A percentile compares a stretch with the other conserved stretches of the same genome.
These are phyloP conservation scores for Carabus problematicus DNA, from an alignment of 2,888 invertebrate genomes.

Conservation along the genomic window DNA sequence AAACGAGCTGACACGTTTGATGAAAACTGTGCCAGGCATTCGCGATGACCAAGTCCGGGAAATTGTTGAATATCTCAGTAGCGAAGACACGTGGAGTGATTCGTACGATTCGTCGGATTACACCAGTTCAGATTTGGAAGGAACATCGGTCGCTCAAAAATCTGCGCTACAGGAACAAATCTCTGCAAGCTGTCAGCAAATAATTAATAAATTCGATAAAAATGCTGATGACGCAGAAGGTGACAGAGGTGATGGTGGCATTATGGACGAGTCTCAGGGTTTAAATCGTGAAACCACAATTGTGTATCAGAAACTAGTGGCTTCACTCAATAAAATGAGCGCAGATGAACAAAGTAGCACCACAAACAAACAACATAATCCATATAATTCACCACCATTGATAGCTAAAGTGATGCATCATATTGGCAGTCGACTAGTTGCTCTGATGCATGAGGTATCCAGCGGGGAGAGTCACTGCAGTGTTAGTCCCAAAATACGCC, in stretches of 20 bases:
- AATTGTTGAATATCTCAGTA: constrained; percentile 90
- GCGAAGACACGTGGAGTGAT: constrained; percentile 93
- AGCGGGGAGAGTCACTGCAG: constrained; percentile 71
- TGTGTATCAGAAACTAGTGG: constrained; percentile 86
- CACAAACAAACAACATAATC: constrained; percentile 59
- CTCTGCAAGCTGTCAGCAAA: constrained; percentile 87
- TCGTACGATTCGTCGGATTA: constrained; percentile 93
- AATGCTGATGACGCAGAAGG: constrained; percentile 66
- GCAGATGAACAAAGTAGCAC: constrained; percentile 56
- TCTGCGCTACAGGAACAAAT: constrained; percentile 83
- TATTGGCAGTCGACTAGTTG: constrained; percentile 85
- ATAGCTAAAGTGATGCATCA: constrained; percentile 93
- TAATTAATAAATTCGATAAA: constrained; percentile 83
- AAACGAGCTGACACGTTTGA: constrained; percentile 85
- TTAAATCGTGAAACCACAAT: constrained; percentile 79
- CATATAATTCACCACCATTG: constrained; percentile 79
- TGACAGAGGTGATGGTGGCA: constrained; percentile 62
- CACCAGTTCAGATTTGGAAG: constrained; percentile 86
- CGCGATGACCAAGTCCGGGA: constrained; percentile 89
- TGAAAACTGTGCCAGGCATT: constrained; percentile 93
- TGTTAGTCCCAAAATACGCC: constrained; percentile 68
- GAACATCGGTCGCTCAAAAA: constrained; percentile 67
- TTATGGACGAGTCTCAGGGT: constrained; percentile 61
- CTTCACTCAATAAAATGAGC: constrained; percentile 82
- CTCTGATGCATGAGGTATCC: constrained; percentile 91